Percentiles rank a stretch among this genome's conserved stretches.
phyloP scores from a whole-genome alignment of 2,113 vertebrate species.

The Passer montanus region DNA sequence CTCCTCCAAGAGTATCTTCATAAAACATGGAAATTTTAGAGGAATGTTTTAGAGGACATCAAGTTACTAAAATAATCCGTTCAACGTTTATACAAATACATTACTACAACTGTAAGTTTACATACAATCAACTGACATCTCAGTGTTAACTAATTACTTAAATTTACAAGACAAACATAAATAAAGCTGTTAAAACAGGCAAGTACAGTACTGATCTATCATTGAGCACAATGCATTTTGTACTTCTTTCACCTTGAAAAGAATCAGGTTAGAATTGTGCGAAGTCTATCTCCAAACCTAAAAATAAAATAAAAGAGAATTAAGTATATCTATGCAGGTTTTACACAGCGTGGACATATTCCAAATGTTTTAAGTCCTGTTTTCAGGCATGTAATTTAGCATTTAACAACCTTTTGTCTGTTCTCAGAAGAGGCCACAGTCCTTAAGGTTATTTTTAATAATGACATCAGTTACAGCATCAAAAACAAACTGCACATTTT shows the following conservation, averaged over 20 bases:
- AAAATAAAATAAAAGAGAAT: conserved; percentile 62
- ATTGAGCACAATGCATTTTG: conserved; percentile 68
- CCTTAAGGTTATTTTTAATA: conserved; percentile 99
- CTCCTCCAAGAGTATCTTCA: conserved; percentile 63
- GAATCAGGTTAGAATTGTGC: conserved; percentile 65
- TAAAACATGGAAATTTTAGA: conserved; percentile 69
- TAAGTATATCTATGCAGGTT: conserved; percentile 62
- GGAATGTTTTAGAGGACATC: conserved; percentile 69
- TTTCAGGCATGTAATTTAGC: conserved; percentile 59
- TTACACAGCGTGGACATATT: conserved; percentile 62
- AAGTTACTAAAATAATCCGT: conserved; percentile 83
- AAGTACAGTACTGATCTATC: conserved; percentile 85
- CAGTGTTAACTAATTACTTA: conserved; percentile 76
- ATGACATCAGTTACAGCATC: conserved; percentile 99
- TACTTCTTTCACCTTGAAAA: conserved; percentile 70
- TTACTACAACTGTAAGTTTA: conserved; percentile 84
- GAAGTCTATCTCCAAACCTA: conserved; percentile 69
- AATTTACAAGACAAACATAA: conserved; percentile 91
- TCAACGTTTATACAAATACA: conserved; percentile 81
- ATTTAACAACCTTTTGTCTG: conserved; percentile 25
- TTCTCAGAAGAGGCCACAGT: conserved; percentile 95
- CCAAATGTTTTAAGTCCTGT: conserved; percentile 32
- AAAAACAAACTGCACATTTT: conserved; percentile 99
- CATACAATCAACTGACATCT: conserved; percentile 79
- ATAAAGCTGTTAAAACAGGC: conserved; percentile 92